A percentile compares a stretch with the other conserved stretches of the same genome.
phyloP scores from a whole-genome alignment of 2,888 invertebrate species.

The Drosophila ezoana region DNA sequence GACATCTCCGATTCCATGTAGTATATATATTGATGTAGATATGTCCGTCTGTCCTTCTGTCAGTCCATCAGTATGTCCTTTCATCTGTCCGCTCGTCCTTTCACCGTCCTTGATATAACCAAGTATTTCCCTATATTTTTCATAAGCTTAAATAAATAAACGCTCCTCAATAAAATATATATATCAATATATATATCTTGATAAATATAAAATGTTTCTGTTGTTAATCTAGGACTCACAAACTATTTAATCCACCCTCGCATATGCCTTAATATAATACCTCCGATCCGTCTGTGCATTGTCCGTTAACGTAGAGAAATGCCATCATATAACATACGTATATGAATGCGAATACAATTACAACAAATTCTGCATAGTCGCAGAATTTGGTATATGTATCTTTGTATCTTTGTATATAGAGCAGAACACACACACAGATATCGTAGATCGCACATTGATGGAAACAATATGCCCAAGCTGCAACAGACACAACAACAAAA shows the following conservation, averaged over 20 bases:
- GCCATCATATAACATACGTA: slow-evolving; percentile 11
- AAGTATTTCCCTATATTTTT: too few species aligned
- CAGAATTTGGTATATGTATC: slow-evolving; percentile 31
- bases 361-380: slow-evolving; percentile 45
- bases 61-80: too few species aligned
- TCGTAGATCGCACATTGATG: slow-evolving; percentile 34
- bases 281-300: slow-evolving; percentile 30
- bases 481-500: slow-evolving; percentile 32
- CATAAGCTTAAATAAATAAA: too few species aligned
- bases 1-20: too few species aligned
- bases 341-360: slow-evolving; percentile 10
- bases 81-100: too few species aligned
- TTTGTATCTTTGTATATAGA: slow-evolving; percentile 29
- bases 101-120: too few species aligned
- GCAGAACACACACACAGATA: slow-evolving; percentile 33
- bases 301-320: slow-evolving; percentile 28
- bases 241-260: slow-evolving; percentile 10
- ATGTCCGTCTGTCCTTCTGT: too few species aligned
- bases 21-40: too few species aligned
- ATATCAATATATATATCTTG: too few species aligned
- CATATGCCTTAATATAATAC: slow-evolving; percentile 9
- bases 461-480: slow-evolving; percentile 54
- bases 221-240: too few species aligned
- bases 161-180: too few species aligned
- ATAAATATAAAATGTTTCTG: too few species aligned